phyloP scores from a whole-genome alignment of 1,140 invertebrate genomes.

The Nymphalis io region DNA sequence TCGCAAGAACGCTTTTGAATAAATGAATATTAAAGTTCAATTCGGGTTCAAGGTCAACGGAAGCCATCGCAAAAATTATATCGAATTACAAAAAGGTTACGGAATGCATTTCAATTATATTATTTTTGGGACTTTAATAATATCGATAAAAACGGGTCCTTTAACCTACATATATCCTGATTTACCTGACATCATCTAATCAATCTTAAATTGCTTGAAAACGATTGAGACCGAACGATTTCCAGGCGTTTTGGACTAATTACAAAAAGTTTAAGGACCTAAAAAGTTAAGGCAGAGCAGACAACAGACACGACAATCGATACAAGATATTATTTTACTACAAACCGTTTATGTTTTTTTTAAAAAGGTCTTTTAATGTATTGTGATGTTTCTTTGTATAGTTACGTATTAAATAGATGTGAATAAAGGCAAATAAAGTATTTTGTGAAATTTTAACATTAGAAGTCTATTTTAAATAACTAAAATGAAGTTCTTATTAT shows the following conservation, averaged over 20 bases:
- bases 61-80: conserved; percentile 30
- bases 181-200: conserved; percentile 56
- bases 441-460: no score
- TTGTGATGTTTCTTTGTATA: no score
- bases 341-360: background rate
- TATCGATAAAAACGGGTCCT: conserved; percentile 38
- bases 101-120: conserved; percentile 27
- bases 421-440: no score
- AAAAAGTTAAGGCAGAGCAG: background rate
- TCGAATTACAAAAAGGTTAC: conserved; percentile 31
- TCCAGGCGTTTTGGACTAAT: conserved; percentile 47
- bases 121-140: conserved; percentile 34
- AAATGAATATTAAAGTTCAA: conserved; percentile 7
- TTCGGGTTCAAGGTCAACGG: conserved; percentile 21
- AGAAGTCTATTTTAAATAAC: no score
- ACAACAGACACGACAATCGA: conserved; percentile 3
- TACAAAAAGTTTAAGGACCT: conserved; percentile 44
- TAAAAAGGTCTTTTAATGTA: no score
- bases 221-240: conserved; percentile 37
- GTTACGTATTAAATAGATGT: no score
- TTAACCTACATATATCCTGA: conserved; percentile 42
- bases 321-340: background rate
- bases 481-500: no score
- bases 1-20: background rate
- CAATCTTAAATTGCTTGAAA: conserved; percentile 56